phyloP scores from a whole-genome alignment of 1,140 invertebrate species.

The Psilanteris sp. region DNA sequence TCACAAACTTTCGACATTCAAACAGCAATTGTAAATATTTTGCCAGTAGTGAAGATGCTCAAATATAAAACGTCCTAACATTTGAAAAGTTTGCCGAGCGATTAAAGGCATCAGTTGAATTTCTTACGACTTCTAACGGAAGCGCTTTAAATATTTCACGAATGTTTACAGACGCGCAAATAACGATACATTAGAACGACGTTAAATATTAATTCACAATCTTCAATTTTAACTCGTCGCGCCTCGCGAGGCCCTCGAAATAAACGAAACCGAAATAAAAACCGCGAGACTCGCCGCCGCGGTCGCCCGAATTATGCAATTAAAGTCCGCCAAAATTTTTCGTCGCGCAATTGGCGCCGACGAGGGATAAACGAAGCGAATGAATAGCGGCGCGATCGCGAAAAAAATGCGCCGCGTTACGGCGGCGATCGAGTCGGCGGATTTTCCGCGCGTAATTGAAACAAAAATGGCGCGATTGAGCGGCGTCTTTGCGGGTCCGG shows the following conservation, averaged over 20 bases:
- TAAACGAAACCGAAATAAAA: background rate
- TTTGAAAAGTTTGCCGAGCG: slow-evolving; percentile 27
- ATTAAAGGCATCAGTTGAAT: slow-evolving; percentile 43
- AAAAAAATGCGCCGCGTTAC: too few relatives aligned
- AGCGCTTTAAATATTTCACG: slow-evolving; percentile 26
- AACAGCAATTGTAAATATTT: slow-evolving; percentile 18
- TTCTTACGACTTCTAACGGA: slow-evolving; percentile 9
- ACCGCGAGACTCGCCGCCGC: too few relatives aligned
- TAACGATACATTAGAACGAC: slow-evolving; percentile 31
- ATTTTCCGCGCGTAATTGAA: too few relatives aligned
- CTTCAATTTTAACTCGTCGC: slow-evolving; percentile 3
- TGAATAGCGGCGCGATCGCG: too few relatives aligned
- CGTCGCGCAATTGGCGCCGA: too few relatives aligned
- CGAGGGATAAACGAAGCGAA: too few relatives aligned
- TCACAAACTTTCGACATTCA: slow-evolving; percentile 6
- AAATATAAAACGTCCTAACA: slow-evolving; percentile 22
- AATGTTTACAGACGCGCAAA: slow-evolving; percentile 25
- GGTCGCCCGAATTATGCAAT: too few relatives aligned
- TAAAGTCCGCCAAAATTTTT: too few relatives aligned
- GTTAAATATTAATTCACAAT: slow-evolving; percentile 22
- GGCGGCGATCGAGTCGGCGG: too few relatives aligned
- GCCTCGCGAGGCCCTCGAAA: too few relatives aligned
- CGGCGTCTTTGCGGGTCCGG: too few relatives aligned
- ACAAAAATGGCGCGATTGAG: too few relatives aligned
- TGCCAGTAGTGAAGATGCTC: slow-evolving; percentile 7